A percentile compares a stretch with the other conserved stretches of the same genome.
phyloP scores from a whole-genome alignment of 2,888 invertebrate genomes.

The Troilus luridus region DNA sequence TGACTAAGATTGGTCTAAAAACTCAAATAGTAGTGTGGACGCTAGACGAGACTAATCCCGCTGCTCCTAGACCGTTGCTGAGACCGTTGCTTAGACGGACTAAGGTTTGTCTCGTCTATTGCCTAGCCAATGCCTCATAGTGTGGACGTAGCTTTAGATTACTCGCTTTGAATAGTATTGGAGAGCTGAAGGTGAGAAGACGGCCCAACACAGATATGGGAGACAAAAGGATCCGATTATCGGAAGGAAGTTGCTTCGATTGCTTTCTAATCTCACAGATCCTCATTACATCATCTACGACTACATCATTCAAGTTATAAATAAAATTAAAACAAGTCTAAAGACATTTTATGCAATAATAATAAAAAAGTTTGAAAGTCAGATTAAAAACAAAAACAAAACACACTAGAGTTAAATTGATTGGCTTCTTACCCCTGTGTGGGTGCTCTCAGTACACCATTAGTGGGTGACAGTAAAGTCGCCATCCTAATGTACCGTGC shows the following conservation, averaged over 20 bases:
- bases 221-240: constrained; percentile 42
- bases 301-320: neutral
- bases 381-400: neutral
- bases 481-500: neutral
- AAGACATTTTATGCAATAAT: too few species aligned
- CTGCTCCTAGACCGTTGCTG: too few species aligned
- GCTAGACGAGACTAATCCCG: too few species aligned
- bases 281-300: neutral
- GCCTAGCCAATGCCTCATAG: too few species aligned
- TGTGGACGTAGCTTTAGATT: too few species aligned
- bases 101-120: too few species aligned
- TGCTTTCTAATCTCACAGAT: constrained; percentile 29
- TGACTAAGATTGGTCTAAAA: too few species aligned
- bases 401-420: neutral
- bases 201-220: neutral
- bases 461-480: neutral
- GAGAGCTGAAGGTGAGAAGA: constrained; percentile 2
- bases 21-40: too few species aligned
- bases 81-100: too few species aligned
- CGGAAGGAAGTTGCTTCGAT: constrained; percentile 3
- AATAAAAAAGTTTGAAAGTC: too few species aligned
- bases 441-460: neutral
- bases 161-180: neutral
- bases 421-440: neutral
- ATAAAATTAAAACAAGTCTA: neutral